Conservation (phyloP, 2,797 vertebrate genomes). For the Spheniscus humboldti region DNA sequence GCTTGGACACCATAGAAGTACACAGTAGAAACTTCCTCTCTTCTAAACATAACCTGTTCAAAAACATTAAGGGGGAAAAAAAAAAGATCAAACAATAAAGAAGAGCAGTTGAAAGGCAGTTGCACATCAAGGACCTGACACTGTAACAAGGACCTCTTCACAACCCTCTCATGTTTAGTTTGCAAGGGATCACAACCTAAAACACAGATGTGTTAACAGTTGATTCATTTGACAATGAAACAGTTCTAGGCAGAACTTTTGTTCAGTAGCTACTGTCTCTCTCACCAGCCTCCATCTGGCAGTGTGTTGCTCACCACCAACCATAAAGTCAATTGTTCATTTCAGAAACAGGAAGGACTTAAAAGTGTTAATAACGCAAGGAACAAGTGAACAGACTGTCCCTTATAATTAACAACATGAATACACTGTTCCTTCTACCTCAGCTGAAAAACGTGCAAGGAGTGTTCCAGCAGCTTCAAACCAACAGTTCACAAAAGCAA, state of each 20-base stretch:
- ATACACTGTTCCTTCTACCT: neutral
- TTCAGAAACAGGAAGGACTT: neutral
- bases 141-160: neutral
- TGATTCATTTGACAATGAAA: neutral
- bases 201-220: neutral
- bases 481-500: neutral
- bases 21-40: neutral
- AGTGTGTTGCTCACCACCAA: neutral
- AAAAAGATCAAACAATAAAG: too few species aligned
- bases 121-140: neutral
- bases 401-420: neutral
- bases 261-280: neutral
- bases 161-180: neutral
- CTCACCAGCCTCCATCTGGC: neutral
- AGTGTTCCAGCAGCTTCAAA: neutral
- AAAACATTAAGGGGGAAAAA: neutral
- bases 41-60: neutral
- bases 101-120: neutral
- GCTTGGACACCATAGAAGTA: neutral
- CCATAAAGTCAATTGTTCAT: neutral
- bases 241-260: neutral
- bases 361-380: rapidly evolving
- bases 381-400: neutral
- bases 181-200: neutral
- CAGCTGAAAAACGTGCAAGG: neutral